Conservation (phyloP, 2,888 invertebrate species). For the Argyra leucocephala region DNA sequence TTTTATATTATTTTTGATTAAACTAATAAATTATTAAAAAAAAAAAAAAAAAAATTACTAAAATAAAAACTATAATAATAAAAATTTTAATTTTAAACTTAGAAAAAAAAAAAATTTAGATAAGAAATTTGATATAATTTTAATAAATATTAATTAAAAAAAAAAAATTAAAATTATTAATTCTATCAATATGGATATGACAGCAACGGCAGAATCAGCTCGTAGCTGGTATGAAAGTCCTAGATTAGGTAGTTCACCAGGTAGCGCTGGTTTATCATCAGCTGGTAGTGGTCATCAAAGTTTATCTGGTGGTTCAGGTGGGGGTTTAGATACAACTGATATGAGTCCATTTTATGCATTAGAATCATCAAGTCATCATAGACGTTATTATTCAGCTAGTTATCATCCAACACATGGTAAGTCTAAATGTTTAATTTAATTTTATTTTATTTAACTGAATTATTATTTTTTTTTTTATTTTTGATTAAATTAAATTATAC, state of each 20-base stretch:
- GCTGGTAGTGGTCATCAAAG: constrained; percentile 39
- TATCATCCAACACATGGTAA: constrained; percentile 40
- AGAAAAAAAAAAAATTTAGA: no score
- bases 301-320: constrained; percentile 34
- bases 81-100: no score
- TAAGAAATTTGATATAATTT: no score
- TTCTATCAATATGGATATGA: constrained; percentile 42
- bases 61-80: no score
- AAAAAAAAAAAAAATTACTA: no score
- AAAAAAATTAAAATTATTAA: not conserved
- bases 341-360: constrained; percentile 45
- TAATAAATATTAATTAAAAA: not conserved
- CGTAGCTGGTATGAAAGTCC: constrained; percentile 46
- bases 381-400: constrained; percentile 43
- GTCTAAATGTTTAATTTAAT: constrained; percentile 26
- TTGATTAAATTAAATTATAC: no score
- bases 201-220: constrained; percentile 45
- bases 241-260: constrained; percentile 42
- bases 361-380: constrained; percentile 43
- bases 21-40: no score
- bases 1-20: not conserved
- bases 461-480: no score
- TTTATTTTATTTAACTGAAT: no score
- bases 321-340: constrained; percentile 41
- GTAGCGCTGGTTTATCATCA: constrained; percentile 37